Evolutionary conservation across 2,113 vertebrate genomes (phyloP), one percentile per base, ranked within the genome.

Genomic region (Saguinus imperator): DNA sequence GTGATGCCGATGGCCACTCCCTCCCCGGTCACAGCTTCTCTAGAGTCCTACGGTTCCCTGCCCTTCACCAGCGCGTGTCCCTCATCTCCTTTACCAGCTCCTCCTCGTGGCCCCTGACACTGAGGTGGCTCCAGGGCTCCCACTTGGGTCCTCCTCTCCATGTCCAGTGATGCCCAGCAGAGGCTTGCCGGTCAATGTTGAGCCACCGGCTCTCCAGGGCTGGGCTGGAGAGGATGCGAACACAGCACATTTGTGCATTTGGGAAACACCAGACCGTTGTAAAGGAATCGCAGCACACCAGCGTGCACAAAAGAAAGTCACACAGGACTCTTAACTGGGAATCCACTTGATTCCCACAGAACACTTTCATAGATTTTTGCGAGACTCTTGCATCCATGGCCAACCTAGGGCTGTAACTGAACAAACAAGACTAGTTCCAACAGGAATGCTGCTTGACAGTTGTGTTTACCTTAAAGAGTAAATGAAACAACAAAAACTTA

Each of bases 401-500:
- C 52, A 87, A 11, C n/a, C 76, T 80, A 32, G 18, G 79, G 61
- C 12, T 90, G 27, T 61, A 80, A 40, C 17, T 17, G 55, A 88
- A 88, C 50, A 40, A 18, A 68, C 6, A 6, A 40, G 29, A 52
- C 35, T 64, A 17, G 73, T 57, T 75, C 80, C 52, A 43, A 75
- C 27, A 18, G 10, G n/a, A 91, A 58, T 66, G 37, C 35, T 91
- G 29, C 57, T 17, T 48, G 82, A 20, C 75, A 13, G 45, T 66
- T 87, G 35, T 32, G 29, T 93, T 92, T 48, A 70, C 73, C 81
- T 85, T 40, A 76, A 32, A 85, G 50, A 89, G 66, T 25, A 80
- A 73, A 73, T 23, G 23, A 89, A 90, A 75, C 43, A 93, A 79
- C 68, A 25, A 35, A 82, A 85, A 82, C 27, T 5, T 21, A 32